A percentile compares a stretch with the other conserved stretches of the same genome.
Evolutionary conservation across 2,797 vertebrate genomes (phyloP).

Genomic region (Gobionotothen gibberifrons): DNA sequence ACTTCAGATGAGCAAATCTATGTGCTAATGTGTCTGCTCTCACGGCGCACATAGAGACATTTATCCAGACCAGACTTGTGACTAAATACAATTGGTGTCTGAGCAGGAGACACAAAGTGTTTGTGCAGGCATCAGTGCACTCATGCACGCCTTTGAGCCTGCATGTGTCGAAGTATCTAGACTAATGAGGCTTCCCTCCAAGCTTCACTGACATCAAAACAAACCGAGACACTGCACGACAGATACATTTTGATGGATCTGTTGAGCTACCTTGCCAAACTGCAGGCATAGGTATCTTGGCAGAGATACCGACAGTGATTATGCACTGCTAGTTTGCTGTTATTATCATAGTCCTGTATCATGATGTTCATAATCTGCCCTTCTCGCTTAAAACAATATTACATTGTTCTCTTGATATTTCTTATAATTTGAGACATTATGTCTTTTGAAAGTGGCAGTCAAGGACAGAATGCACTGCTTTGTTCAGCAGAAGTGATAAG

Average conservation of each 20-base stretch:
- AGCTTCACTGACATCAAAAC: slow-evolving; percentile 54
- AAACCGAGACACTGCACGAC: slow-evolving; percentile 21
- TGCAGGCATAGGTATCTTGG: slow-evolving; percentile 37
- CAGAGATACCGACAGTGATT: slow-evolving; percentile 11
- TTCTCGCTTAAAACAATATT: not conserved
- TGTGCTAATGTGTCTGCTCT: not conserved
- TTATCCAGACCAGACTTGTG: not conserved
- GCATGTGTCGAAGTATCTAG: slow-evolving; percentile 25
- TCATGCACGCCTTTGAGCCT: slow-evolving; percentile 24
- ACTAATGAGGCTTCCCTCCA: slow-evolving; percentile 68
- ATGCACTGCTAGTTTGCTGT: slow-evolving; percentile 16
- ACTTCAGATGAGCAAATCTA: slow-evolving; percentile 4
- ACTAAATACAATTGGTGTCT: slow-evolving; percentile 10
- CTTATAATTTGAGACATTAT: not conserved
- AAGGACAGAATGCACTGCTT: slow-evolving; percentile 16
- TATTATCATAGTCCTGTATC: slow-evolving; percentile 22
- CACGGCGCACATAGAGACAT: not conserved
- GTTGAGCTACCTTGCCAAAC: slow-evolving; percentile 27
- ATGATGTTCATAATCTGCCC: not conserved
- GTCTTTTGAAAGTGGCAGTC: slow-evolving; percentile 10
- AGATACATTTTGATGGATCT: slow-evolving; percentile 51
- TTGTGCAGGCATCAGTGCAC: not conserved
- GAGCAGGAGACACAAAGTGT: slow-evolving; percentile 14
- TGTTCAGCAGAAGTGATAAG: slow-evolving; percentile 51
- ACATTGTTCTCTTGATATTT: not conserved